Evolutionary conservation across 2,113 vertebrate genomes (phyloP), one percentile per base, ranked within the genome.

Genomic region (Pelecanus crispus): DNA sequence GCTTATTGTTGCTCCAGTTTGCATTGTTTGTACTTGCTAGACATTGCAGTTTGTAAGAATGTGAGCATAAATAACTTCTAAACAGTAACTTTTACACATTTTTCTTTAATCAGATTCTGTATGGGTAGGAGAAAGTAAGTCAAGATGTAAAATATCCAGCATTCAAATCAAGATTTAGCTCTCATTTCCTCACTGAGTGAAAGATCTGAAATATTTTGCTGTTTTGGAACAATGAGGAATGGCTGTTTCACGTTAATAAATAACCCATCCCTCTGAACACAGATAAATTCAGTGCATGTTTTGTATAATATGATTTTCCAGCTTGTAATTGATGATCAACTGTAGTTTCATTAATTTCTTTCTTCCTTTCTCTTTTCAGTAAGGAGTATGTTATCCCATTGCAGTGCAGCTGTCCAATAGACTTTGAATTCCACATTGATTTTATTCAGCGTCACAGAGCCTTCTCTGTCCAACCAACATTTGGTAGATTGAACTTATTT

Each of bases 351-450:
- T 87, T 63, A 65, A 90, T 74, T 71, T 92, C 5, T 25, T 81
- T 71, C 65, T 86, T 92, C 24, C 20, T 90, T 88, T 96, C 65
- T 92, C 70, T 92, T 94, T 97, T 62, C 97, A 99, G 98, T 80
- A 98, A 98, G 94, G 95, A 95, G 34, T 98, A 97, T n/a, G 92
- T 97, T 68, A 98, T 99, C 96, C 98, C 99, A 17, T 94, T 99
- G 95, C 98, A 98, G 81, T 99, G 99, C 98, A 99, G 98, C 98
- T 99, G 99, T 84, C 99, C 99, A 22, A 87, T 99, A 73, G 99
- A 99, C 97, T 99, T 99, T 88, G 99, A 99, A 90, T 99, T 99
- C 92, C 98, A 98, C 78, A 96, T 99, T 83, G 91, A 97, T n/a
- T 92, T 98, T 89, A 94, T 99, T 90, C 97, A 98, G 91, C 90